Evolutionary conservation across 2,797 vertebrate genomes (phyloP).

Genomic region (Aselliscus stoliczkanus): DNA sequence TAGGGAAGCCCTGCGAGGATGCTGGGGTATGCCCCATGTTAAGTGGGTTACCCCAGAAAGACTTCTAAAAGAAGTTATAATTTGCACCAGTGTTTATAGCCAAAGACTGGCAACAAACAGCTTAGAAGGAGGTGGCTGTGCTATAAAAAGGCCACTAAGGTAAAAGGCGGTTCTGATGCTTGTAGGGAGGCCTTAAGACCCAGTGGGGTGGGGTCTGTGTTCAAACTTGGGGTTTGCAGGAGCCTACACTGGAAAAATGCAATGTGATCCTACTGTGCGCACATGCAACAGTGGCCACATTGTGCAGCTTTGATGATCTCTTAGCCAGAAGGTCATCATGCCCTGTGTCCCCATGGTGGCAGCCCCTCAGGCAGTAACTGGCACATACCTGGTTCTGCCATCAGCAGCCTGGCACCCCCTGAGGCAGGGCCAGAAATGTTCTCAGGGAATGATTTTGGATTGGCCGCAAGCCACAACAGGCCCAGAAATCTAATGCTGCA

Average conservation of each 20-base stretch:
- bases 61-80: neutral
- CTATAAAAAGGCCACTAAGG: neutral
- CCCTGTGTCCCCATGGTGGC: neutral
- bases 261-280: too few species aligned
- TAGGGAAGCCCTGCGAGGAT: neutral
- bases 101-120: neutral
- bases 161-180: too few species aligned
- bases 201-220: too few species aligned
- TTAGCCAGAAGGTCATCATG: neutral
- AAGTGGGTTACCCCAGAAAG: neutral
- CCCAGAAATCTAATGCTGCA: neutral
- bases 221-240: too few species aligned
- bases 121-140: neutral
- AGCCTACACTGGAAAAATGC: too few species aligned
- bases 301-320: too few species aligned
- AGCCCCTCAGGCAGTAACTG: neutral
- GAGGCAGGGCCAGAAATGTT: neutral
- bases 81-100: neutral
- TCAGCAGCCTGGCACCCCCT: neutral
- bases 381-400: neutral
- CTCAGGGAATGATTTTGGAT: neutral
- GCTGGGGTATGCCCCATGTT: neutral
- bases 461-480: neutral
- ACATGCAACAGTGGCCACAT: too few species aligned
- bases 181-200: too few species aligned